Evolutionary conservation across 2,888 invertebrate species (phyloP).

Genomic region (Embidobia sp.): DNA sequence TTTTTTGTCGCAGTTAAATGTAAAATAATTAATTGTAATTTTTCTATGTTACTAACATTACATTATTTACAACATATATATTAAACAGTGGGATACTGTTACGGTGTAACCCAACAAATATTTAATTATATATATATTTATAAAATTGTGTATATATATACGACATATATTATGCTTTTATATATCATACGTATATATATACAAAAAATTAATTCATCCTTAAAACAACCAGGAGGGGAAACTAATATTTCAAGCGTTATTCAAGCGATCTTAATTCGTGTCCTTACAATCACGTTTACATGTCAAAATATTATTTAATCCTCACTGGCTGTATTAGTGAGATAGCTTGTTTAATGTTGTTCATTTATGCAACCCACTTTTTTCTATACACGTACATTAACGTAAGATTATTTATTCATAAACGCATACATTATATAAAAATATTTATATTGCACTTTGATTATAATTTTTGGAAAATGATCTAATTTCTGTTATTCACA

Average conservation of each 20-base stretch:
- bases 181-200: too few relatives aligned
- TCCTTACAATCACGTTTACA: conserved; percentile 9
- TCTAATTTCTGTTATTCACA: not conserved
- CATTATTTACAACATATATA: conserved; percentile 77
- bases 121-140: conserved; percentile 62
- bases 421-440: conserved; percentile 36
- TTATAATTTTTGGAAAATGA: conserved; percentile 27
- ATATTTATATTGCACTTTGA: conserved; percentile 59
- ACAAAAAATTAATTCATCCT: conserved; percentile 59
- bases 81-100: conserved; percentile 69
- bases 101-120: conserved; percentile 66
- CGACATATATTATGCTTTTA: too few relatives aligned
- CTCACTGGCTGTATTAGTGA: conserved; percentile 76
- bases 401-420: conserved; percentile 20
- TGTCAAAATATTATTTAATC: conserved; percentile 80
- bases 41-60: conserved; percentile 71
- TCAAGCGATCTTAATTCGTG: conserved; percentile 9
- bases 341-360: conserved; percentile 36
- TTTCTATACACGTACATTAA: conserved; percentile 29
- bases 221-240: conserved; percentile 80
- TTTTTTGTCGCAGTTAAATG: conserved; percentile 36
- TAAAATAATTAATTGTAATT: conserved; percentile 56
- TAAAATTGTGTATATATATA: conserved; percentile 43
- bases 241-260: conserved; percentile 75
- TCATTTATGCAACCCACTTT: conserved; percentile 40